Base-by-base conservation (phyloP, 2,888 invertebrate species). In the Plebejus argus region DNA sequence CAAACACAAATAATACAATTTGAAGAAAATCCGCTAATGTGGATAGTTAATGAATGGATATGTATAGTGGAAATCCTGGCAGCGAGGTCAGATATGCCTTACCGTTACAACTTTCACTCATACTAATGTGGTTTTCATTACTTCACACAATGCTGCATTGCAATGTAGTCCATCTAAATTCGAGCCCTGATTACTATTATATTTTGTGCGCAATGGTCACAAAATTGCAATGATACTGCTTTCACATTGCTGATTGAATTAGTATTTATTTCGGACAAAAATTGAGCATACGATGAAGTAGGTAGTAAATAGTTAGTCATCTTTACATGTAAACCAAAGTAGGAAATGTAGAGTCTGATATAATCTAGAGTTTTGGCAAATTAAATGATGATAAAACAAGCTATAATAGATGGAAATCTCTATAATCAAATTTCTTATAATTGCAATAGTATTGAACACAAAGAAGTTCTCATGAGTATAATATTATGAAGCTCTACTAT, bases 101-200 rank as follows among this genome's bases (percentile, higher is more conserved):
- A 66, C 66, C 66, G 66, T 66, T 66, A 66, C 28, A 66, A 66
- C 66, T 66, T 66, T 66, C 28, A 15, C 66, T 66, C 66, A 18
- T 66, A 15, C 33, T 66, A 33, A 33, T 33, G 66, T 15, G 66
- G 66, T 66, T 28, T 28, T 66, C 66, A 66, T 66, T 66, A 66
- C 61, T 66, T 23, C 33, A 66, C 66, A 66, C 28, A 61, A 61
- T 61, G 10, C 61, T 33, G 28, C 66, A 66, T 33, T 33, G 28
- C 28, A 15, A 66, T 28, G 33, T 15, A 66, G 66, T 66, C 15
- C 28, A 28, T 28, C 28, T 33, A 1, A 66, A 66, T 33, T 15
- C 28, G 28, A 66, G 28, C 23, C 66, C 33, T 33, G 66, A 66
- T 66, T 28, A 66, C 8, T 66, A 28, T 66, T 23, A 10, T 23